A percentile compares a stretch with the other conserved stretches of the same genome.
Conservation (phyloP, 2,113 vertebrate genomes). For the Chaetodon trifascialis region DNA sequence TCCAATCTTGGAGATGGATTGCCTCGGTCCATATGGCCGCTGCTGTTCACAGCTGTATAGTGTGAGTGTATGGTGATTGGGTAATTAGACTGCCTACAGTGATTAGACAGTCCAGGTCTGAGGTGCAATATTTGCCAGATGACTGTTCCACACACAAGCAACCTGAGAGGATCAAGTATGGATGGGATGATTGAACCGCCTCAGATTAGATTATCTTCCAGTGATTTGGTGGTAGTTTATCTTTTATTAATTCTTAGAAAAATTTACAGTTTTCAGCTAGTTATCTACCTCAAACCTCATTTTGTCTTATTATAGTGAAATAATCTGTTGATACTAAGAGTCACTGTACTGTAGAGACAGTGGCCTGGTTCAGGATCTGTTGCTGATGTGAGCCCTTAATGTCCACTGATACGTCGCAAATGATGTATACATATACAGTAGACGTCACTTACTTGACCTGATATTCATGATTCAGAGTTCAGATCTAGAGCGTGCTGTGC, state of each 20-base stretch:
- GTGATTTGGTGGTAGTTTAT: conserved; percentile 10
- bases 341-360: not conserved
- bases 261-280: conserved; percentile 11
- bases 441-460: not conserved
- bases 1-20: conserved; percentile 69
- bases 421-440: not conserved
- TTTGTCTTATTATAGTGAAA: not conserved
- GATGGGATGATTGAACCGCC: conserved; percentile 18
- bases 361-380: not conserved
- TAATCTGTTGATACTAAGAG: not conserved
- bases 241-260: conserved; percentile 8
- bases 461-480: not conserved
- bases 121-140: conserved; percentile 39
- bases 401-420: not conserved
- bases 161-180: conserved; percentile 28
- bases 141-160: conserved; percentile 33
- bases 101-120: conserved; percentile 55
- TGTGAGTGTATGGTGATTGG: conserved; percentile 53
- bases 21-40: conserved; percentile 55
- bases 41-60: conserved; percentile 64
- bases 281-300: not conserved
- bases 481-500: not conserved
- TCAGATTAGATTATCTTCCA: conserved; percentile 37
- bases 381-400: not conserved
- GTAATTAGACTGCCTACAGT: conserved; percentile 64